Base-by-base conservation (phyloP, 2,888 invertebrate genomes). In the Tetragonisca angustula region DNA sequence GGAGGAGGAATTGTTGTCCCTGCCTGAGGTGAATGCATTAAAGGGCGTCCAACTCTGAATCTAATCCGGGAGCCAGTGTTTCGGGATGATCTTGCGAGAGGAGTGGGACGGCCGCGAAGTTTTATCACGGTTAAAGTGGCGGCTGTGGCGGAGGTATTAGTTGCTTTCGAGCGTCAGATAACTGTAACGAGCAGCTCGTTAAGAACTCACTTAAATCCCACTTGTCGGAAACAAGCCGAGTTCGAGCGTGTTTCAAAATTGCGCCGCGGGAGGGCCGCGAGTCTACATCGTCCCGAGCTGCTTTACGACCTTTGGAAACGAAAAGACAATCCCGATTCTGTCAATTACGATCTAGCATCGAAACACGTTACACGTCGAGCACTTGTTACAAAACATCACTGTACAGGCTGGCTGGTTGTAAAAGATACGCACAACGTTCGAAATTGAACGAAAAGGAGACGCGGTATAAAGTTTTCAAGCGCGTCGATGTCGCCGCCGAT, bases 41-140 rank as follows among this genome's bases (percentile, higher is more conserved):
- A 91, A 90, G 90, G 90, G 86, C 90, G 89, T 85, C 85, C 88
- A 87, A 88, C 88, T 69, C 76, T 75, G 88, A 90, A 92, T 92
- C 91, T 92, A 92, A 92, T 92, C 90, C 87, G 86, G 90, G 91
- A 91, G 89, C 19, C 32, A 90, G 89, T 87, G 91, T 92, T 92
- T 91, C 88, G 91, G 87, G 43, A 43, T 81, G 90, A 91, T 93
- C 91, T 84, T 17, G 61, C 9, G 24, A 91, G 92, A 91, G 90
- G 88, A 69, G 81, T 70, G 50, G 80, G 62, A 56, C 21, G 70
- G 49, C 65, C 65, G 72, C 67, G 49, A 78, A 72, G 76, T 71
- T 81, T 79, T 77, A 82, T 86, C 83, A 75, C 64, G 69, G 64
- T 59, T 50, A 67, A 81, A 81, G 87, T 84, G 81, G 90, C 82